Evolutionary conservation across 30 jellyfish, hydroid and myxozoan genomes (phyloP), one percentile per base, ranked within the genome.

Genomic region (Turritopsis dohrnii): DNA sequence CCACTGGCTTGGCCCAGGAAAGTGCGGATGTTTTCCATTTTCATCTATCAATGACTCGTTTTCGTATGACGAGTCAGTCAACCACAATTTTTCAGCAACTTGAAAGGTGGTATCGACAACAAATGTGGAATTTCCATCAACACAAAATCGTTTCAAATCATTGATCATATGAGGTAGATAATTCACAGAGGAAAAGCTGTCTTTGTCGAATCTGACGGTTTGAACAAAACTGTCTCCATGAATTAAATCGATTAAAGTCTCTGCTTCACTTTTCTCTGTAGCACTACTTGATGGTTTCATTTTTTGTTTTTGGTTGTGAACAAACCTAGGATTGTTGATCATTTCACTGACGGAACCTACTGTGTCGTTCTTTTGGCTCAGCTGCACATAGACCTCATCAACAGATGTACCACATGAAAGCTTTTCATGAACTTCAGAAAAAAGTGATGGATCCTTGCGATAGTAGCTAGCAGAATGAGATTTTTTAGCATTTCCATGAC

Each of bases 401-500:
- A 84, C 81, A 21, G 87, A 53, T 75, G 72, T 71, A 19, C 54
- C 91, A 29, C 74, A 52, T 26, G 76, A 21, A 7, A 66, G 76
- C 76, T 66, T 66, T 17, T 66, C 76, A 1, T 17, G 76, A 21
- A 66, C 76, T 26, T 66, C 76, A 66, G 76, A 21, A 66, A 66
- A 66, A 21, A 66, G 16, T 66, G 76, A 66, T 8, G 7, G 76
- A 66, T 66, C 76, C 29, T 26, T 66, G 69, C 87, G 83, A 81
- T 28, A 84, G 81, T 84, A 84, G 72, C 72, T 53, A 27, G 87
- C 81, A 53, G 91, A 54, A 76, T 84, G 91, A 26, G 87, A 81
- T 18, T 54, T 29, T 60, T 87, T 74, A 66, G 91, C 91, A 84
- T 84, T 84, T 27, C 91, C 91, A 84, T 84, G 91, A 25, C 91